phyloP scores from a whole-genome alignment of 2,888 invertebrate genomes.

The Eulithis prunata region DNA sequence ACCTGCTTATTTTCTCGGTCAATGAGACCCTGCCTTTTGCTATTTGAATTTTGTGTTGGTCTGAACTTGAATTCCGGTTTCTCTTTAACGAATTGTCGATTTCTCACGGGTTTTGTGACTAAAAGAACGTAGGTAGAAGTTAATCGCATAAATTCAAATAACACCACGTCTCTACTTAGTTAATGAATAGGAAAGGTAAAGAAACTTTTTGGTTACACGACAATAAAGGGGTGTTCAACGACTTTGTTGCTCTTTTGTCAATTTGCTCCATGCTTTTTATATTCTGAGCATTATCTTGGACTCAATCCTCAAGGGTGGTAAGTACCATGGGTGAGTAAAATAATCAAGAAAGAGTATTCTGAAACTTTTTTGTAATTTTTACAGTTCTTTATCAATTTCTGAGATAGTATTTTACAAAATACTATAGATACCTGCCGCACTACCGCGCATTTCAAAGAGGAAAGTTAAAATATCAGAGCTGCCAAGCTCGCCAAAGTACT shows the following conservation, averaged over 20 bases:
- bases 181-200: constrained; percentile 26
- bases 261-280: neutral
- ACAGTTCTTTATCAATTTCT: no score
- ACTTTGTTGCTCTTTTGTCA: constrained; percentile 25
- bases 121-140: constrained; percentile 32
- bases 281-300: constrained; percentile 11
- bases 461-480: no score
- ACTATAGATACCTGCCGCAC: no score
- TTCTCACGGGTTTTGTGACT: constrained; percentile 35
- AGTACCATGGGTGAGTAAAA: constrained; percentile 1
- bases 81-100: constrained; percentile 27
- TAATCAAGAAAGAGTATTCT: no score
- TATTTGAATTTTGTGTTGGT: neutral
- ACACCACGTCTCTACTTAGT: constrained; percentile 43
- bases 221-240: constrained; percentile 10
- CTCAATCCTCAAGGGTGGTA: constrained; percentile 12
- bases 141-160: constrained; percentile 52
- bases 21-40: neutral
- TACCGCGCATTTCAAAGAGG: no score
- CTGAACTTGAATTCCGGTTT: constrained; percentile 17
- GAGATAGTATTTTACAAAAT: no score
- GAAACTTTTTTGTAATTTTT: no score
- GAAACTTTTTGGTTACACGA: constrained; percentile 11
- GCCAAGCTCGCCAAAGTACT: no score
- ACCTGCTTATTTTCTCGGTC: neutral